Percentiles rank a stretch among this genome's conserved stretches.
Evolutionary conservation across 2,113 vertebrate species (phyloP).

Genomic region (Puffinus mauretanicus): DNA sequence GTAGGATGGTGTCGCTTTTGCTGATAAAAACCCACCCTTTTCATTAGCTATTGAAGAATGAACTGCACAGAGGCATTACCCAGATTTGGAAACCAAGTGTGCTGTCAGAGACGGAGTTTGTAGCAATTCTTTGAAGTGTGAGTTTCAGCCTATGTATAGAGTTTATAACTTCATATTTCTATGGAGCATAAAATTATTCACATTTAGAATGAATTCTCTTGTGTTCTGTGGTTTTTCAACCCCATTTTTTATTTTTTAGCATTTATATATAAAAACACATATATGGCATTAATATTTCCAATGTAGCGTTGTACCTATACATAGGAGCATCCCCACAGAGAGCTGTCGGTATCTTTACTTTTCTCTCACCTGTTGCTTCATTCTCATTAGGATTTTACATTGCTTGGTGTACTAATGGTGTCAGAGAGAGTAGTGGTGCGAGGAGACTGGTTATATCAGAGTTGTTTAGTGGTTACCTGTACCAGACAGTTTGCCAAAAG

Average conservation of each 20-base stretch:
- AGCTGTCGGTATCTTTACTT: background rate
- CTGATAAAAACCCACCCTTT: slow-evolving; percentile 30
- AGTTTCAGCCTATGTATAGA: background rate
- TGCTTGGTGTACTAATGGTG: background rate
- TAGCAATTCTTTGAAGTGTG: slow-evolving; percentile 15
- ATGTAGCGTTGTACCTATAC: background rate
- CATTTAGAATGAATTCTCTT: background rate
- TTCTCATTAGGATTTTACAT: background rate
- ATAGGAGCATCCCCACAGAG: background rate
- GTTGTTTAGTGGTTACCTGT: background rate
- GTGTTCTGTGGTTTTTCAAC: background rate
- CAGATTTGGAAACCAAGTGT: slow-evolving; percentile 39
- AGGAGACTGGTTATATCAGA: background rate
- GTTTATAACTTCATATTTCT: background rate
- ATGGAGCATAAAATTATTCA: background rate
- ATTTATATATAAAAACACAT: background rate
- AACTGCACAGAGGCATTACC: background rate
- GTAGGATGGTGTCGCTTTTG: background rate
- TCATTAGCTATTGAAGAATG: slow-evolving; percentile 16
- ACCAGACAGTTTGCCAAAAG: background rate
- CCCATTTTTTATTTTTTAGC: background rate
- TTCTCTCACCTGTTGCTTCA: background rate
- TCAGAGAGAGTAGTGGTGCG: background rate
- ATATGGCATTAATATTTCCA: background rate
- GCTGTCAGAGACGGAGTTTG: slow-evolving; percentile 10